A percentile compares a stretch with the other conserved stretches of the same genome.
phyloP scores from a whole-genome alignment of 2,888 invertebrate species.

The Papilio protenor region DNA sequence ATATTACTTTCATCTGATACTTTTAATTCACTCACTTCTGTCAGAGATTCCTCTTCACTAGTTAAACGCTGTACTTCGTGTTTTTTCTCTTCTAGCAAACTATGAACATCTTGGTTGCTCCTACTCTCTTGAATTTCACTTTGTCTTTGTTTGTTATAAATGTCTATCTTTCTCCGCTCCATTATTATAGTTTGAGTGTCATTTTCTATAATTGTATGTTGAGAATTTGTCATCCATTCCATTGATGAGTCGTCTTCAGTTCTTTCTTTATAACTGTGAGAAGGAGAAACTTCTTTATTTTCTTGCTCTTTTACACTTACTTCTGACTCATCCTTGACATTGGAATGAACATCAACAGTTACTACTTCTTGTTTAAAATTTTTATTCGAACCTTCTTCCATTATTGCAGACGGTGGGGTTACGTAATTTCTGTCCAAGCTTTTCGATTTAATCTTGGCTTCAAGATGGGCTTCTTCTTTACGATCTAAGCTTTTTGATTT shows the following conservation, averaged over 20 bases:
- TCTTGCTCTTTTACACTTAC: slow-evolving; percentile 53
- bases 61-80: slow-evolving; percentile 81
- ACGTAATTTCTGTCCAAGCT: slow-evolving; percentile 88
- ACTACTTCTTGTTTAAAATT: slow-evolving; percentile 81
- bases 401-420: slow-evolving; percentile 66
- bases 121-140: slow-evolving; percentile 75
- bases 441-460: slow-evolving; percentile 85
- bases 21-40: slow-evolving; percentile 86
- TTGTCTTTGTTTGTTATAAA: slow-evolving; percentile 83
- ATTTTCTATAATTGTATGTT: slow-evolving; percentile 76
- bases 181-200: slow-evolving; percentile 86
- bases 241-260: slow-evolving; percentile 79
- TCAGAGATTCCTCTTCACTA: slow-evolving; percentile 88
- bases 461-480: slow-evolving; percentile 84
- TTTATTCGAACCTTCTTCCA: slow-evolving; percentile 67
- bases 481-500: slow-evolving; percentile 88
- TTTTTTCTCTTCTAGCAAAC: slow-evolving; percentile 68
- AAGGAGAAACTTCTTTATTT: slow-evolving; percentile 66
- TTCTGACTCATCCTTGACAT: slow-evolving; percentile 62
- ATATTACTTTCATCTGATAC: slow-evolving; percentile 79
- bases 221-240: slow-evolving; percentile 78
- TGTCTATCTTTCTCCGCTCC: slow-evolving; percentile 85
- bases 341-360: slow-evolving; percentile 78
- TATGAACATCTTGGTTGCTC: slow-evolving; percentile 71
- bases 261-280: slow-evolving; percentile 74